Percentiles rank a stretch among this genome's conserved stretches.
Evolutionary conservation across 2,113 vertebrate species (phyloP).

Genomic region (Colius striatus): DNA sequence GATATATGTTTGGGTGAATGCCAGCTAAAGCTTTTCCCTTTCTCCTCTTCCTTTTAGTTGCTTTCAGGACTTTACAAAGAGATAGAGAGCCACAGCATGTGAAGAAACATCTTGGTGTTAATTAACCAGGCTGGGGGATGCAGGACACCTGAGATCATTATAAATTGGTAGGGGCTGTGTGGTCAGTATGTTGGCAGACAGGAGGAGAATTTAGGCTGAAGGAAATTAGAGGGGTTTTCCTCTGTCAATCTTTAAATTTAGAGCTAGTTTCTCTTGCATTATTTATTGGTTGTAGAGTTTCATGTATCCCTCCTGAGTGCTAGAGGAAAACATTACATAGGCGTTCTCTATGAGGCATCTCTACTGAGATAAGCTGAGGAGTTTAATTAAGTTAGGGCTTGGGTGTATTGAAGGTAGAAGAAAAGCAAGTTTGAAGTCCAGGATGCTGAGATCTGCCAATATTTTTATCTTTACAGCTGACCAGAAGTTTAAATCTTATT

Average conservation of each 20-base stretch:
- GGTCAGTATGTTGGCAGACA: fast-evolving
- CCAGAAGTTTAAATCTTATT: neutral
- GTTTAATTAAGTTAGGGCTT: neutral
- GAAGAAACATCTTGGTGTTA: neutral
- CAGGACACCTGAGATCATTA: neutral
- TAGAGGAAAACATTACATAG: neutral
- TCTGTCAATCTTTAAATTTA: neutral
- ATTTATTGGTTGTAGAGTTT: neutral
- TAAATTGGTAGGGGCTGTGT: neutral
- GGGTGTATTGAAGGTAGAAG: neutral
- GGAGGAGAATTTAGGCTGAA: neutral
- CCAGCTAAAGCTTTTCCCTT: neutral
- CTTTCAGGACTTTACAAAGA: neutral
- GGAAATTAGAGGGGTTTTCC: neutral
- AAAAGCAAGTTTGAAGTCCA: neutral
- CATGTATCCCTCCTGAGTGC: neutral
- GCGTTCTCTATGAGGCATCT: neutral
- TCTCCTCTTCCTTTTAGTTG: neutral
- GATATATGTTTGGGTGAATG: neutral
- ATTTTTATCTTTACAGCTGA: neutral
- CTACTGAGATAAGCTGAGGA: neutral
- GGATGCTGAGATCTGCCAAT: neutral
- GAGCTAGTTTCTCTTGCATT: neutral
- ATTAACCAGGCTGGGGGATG: neutral
- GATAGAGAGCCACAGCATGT: neutral